A percentile compares a stretch with the other conserved stretches of the same genome.
Conservation (phyloP, 2,888 invertebrate species). For the Malthinus seriepunctatus region DNA sequence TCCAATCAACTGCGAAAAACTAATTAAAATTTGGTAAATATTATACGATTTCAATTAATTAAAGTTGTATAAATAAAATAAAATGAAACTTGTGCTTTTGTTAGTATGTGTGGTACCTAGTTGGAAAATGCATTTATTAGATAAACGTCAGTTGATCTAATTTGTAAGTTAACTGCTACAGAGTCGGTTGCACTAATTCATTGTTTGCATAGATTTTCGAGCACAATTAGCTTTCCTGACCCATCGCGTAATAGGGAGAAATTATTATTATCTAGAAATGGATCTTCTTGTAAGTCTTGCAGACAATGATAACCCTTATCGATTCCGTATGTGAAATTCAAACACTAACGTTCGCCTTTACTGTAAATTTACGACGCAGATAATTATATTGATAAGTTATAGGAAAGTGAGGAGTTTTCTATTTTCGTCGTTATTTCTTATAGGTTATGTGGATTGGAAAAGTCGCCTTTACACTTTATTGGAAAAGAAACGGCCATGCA, state of each 20-base stretch:
- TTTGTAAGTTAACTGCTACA: conserved; percentile 15
- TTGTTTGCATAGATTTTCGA: conserved; percentile 22
- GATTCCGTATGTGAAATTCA: conserved; percentile 20
- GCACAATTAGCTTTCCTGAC: conserved; percentile 26
- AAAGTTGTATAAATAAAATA: too few relatives aligned
- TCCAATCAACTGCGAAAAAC: too few relatives aligned
- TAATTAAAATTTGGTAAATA: too few relatives aligned
- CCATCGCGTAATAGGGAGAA: conserved; percentile 23
- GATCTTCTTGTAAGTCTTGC: conserved; percentile 23
- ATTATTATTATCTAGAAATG: conserved; percentile 22
- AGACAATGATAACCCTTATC: conserved; percentile 26
- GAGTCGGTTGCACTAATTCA: conserved; percentile 21
- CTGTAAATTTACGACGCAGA: conserved; percentile 28
- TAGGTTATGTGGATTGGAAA: conserved; percentile 30
- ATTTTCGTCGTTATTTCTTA: conserved; percentile 27
- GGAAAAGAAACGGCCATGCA: conserved; percentile 46
- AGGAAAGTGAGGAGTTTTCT: conserved; percentile 29
- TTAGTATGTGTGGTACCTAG: background rate
- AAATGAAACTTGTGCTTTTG: conserved; percentile 10
- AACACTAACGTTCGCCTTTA: conserved; percentile 10
- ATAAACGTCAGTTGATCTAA: conserved; percentile 14
- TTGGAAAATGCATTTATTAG: conserved; percentile 15
- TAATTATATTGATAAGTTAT: conserved; percentile 34
- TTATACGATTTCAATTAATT: too few relatives aligned
- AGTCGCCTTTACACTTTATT: conserved; percentile 45